Percentiles rank a stretch among this genome's conserved stretches.
phyloP scores from a whole-genome alignment of 2,888 invertebrate species.

The Kuschelorhynchus macadamiae region DNA sequence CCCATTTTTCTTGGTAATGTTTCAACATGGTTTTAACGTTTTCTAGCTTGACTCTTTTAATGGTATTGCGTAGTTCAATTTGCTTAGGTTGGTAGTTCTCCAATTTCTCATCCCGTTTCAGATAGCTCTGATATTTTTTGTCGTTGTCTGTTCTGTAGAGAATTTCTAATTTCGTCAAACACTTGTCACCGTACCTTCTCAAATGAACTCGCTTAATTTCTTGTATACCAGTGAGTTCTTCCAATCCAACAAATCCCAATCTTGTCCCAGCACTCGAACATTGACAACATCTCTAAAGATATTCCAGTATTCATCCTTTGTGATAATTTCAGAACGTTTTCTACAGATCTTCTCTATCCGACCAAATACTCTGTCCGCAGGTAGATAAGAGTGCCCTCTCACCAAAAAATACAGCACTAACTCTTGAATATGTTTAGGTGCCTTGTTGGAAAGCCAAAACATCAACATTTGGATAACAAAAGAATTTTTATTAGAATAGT shows the following conservation, averaged over 20 bases:
- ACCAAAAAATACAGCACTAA: too few relatives aligned
- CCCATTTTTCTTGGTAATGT: conserved; percentile 26
- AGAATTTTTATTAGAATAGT: background rate
- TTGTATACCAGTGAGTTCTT: too few relatives aligned
- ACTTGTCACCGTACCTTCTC: conserved; percentile 7
- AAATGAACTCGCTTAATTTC: background rate
- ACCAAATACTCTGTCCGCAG: too few relatives aligned
- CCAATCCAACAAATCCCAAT: too few relatives aligned
- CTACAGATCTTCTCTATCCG: too few relatives aligned
- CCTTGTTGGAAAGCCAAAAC: too few relatives aligned
- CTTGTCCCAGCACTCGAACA: too few relatives aligned
- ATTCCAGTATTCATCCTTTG: too few relatives aligned
- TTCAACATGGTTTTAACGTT: conserved; percentile 9
- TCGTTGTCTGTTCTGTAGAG: conserved; percentile 3
- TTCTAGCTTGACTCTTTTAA: conserved; percentile 18
- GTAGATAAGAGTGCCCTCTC: too few relatives aligned
- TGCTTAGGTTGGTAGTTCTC: conserved; percentile 5
- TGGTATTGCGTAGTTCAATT: conserved; percentile 10
- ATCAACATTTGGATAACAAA: background rate
- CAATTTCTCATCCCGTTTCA: conserved; percentile 9
- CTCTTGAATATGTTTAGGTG: background rate
- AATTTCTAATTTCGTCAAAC: conserved; percentile 15
- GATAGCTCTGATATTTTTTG: conserved; percentile 17
- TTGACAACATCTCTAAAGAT: too few relatives aligned
- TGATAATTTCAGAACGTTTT: too few relatives aligned